Evolutionary conservation across 2,888 invertebrate species (phyloP).

Genomic region (Aplocera efformata): DNA sequence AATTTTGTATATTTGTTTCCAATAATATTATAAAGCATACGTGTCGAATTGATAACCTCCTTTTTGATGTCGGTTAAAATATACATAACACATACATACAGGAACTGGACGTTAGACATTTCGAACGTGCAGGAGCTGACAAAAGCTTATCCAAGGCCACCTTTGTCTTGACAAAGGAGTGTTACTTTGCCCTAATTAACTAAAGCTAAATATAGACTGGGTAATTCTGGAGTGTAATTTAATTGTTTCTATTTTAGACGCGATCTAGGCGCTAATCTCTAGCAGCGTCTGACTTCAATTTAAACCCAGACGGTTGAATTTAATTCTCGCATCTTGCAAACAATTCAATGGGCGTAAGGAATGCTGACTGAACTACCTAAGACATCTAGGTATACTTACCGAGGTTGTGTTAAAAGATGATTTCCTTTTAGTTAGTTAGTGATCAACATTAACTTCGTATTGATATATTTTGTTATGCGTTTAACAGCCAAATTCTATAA

Average conservation of each 20-base stretch:
- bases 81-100: too few relatives aligned
- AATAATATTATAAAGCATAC: too few relatives aligned
- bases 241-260: constrained; percentile 46
- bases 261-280: constrained; percentile 39
- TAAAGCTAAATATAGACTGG: constrained; percentile 43
- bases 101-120: too few relatives aligned
- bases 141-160: constrained; percentile 21
- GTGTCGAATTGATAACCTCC: too few relatives aligned
- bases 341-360: constrained; percentile 30
- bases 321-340: constrained; percentile 40
- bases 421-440: too few relatives aligned
- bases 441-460: too few relatives aligned
- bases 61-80: too few relatives aligned
- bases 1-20: too few relatives aligned
- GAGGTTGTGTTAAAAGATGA: too few relatives aligned
- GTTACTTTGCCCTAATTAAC: constrained; percentile 23
- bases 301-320: constrained; percentile 62
- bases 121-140: constrained; percentile 1
- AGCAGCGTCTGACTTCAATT: constrained; percentile 53
- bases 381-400: too few relatives aligned
- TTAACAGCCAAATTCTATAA: too few relatives aligned
- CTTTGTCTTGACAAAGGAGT: constrained; percentile 29
- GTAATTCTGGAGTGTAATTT: constrained; percentile 38
- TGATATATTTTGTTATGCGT: too few relatives aligned
- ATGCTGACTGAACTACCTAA: constrained; percentile 18